Evolutionary conservation across 2,888 invertebrate genomes (phyloP).

Genomic region (Megaustenia siamemsis): DNA sequence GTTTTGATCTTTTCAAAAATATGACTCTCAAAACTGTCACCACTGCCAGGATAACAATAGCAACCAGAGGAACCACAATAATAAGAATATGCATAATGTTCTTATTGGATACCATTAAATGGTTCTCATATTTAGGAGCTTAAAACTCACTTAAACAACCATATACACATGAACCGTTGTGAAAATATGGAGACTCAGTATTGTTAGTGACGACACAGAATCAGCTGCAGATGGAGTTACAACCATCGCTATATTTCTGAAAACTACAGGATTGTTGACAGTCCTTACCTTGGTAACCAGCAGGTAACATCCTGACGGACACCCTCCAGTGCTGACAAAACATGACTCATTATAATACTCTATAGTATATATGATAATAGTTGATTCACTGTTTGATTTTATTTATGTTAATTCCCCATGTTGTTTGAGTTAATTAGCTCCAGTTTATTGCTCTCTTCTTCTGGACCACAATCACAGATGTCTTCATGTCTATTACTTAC

Average conservation of each 20-base stretch:
- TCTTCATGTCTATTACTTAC: too few relatives aligned
- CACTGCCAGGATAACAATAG: not conserved
- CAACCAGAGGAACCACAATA: not conserved
- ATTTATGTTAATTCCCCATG: too few relatives aligned
- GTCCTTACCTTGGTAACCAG: too few relatives aligned
- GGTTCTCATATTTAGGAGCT: not conserved
- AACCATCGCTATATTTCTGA: not conserved
- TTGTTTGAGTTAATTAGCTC: too few relatives aligned
- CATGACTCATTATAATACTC: too few relatives aligned
- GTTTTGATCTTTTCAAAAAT: not conserved
- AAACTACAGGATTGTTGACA: too few relatives aligned
- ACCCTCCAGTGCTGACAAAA: conserved; percentile 24
- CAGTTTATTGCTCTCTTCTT: too few relatives aligned
- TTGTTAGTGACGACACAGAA: not conserved
- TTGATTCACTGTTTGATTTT: too few relatives aligned
- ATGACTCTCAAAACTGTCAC: not conserved
- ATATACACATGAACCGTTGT: not conserved
- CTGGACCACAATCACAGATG: too few relatives aligned
- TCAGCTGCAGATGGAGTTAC: conserved; percentile 6
- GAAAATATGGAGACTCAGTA: not conserved
- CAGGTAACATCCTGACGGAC: too few relatives aligned
- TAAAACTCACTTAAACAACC: not conserved
- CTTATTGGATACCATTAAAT: not conserved
- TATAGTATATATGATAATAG: too few relatives aligned
- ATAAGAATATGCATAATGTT: not conserved